Conservation (phyloP, 2,888 invertebrate genomes). For the Subacronicta megacephala region DNA sequence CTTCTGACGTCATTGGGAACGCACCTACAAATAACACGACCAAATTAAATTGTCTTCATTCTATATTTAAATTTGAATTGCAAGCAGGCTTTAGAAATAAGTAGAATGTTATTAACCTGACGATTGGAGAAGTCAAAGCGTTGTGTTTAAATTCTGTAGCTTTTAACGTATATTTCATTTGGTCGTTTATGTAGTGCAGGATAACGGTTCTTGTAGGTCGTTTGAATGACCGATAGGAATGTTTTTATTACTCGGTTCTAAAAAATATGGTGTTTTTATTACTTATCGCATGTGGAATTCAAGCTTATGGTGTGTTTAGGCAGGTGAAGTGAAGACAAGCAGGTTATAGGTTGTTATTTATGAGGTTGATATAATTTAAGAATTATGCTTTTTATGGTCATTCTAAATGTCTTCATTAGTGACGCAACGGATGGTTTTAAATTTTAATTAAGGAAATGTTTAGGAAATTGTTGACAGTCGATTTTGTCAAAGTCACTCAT, state of each 20-base stretch:
- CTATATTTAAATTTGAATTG: slow-evolving; percentile 53
- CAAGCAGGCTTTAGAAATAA: slow-evolving; percentile 38
- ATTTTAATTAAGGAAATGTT: slow-evolving; percentile 18
- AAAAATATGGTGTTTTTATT: slow-evolving; percentile 65
- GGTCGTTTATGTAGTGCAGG: slow-evolving; percentile 60
- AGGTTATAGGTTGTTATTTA: slow-evolving; percentile 15
- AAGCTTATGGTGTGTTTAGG: slow-evolving; percentile 35
- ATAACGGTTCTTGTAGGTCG: slow-evolving; percentile 67
- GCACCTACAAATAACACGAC: slow-evolving; percentile 61
- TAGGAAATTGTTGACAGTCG: slow-evolving; percentile 20
- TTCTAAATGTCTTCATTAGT: slow-evolving; percentile 43
- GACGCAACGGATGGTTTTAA: slow-evolving; percentile 23
- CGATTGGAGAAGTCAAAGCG: slow-evolving; percentile 23
- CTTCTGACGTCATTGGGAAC: slow-evolving; percentile 78
- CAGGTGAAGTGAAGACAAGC: slow-evolving; percentile 22
- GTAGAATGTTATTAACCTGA: slow-evolving; percentile 24
- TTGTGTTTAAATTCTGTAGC: slow-evolving; percentile 4
- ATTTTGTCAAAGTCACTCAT: slow-evolving; percentile 18
- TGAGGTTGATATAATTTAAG: slow-evolving; percentile 15
- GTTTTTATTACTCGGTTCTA: slow-evolving; percentile 68
- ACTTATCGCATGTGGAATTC: slow-evolving; percentile 63
- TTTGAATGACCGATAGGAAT: slow-evolving; percentile 62
- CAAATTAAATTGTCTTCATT: slow-evolving; percentile 56
- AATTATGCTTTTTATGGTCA: slow-evolving; percentile 17
- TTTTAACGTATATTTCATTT: slow-evolving; percentile 43